Base-by-base conservation (phyloP, 2,797 vertebrate species). In the Phataginus tricuspis region DNA sequence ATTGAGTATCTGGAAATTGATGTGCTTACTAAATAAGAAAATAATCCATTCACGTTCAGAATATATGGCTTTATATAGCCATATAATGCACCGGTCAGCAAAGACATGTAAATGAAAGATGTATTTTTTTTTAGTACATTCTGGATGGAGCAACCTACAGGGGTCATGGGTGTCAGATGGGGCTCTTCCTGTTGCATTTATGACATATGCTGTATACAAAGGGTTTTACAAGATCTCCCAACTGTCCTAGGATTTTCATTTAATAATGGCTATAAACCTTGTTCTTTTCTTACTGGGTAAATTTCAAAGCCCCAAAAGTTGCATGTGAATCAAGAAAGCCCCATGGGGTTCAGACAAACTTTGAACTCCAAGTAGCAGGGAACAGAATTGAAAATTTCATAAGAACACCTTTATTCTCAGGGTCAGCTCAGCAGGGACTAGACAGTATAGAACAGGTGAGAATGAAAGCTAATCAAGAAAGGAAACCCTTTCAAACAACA, bases 351-450 rank as follows among this genome's bases (percentile, higher is more conserved):
- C 94, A 90, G 94, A 85, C 55, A 93, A 95, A 95, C 94, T 94
- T 96, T 98, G 94, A 98, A 97, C 94, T 97, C 82, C 59, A 92
- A 87, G 86, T 96, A 86, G 23, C 94, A 94, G 42, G 57, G 69
- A 97, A 97, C 61, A 97, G 93, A 95, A 97, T 90, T 71, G 90
- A 96, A 97, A 90, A 97, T 95, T 98, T 96, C 57, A 91, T 80
- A 91, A 63, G 95, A 96, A 86, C 55, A 85, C 71, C 90, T 97
- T 96, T 96, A 86, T 97, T 95, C 80, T 82, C 34, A 74, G 90
- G 91, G 91, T 95, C 89, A 95, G n/a, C 93, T 96, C 94, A 91
- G 79, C 75, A 90, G 94, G 94, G 94, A 94, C 71, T 11, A 64
- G 21, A 77, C 12, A 95, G 71, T 77, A 95, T 31, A 85, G 95